Evolutionary conservation across 1,140 invertebrate genomes (phyloP), one percentile per base, ranked within the genome.

Genomic region (Drosophila arawakana): DNA sequence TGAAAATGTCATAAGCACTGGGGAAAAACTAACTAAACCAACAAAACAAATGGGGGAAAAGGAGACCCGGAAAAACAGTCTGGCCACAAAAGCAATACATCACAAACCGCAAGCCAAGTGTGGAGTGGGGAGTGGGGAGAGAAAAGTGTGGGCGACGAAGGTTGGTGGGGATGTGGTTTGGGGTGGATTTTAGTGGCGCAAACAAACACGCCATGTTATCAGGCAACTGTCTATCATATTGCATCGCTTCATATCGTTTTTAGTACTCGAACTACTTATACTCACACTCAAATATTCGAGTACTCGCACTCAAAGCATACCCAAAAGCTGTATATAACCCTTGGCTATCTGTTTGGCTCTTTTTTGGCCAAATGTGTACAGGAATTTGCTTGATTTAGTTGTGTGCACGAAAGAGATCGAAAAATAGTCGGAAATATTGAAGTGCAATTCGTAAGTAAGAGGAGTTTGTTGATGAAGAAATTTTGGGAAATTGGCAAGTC

Each of bases 371-470:
- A 35, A 37, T 67, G 41, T 50, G n/a, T 13, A 54, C 15, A 25
- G 9, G 50, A 49, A 39, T 13, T 25, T 50, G 58, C 18, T 34
- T 7, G 50, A 49, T 50, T 43, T 66, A 47, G 59, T 35, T 66
- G 34, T 8, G 43, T 6, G n/a, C 0, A 8, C 4, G 2, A 39
- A 35, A 18, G 37, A 34, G 21, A 44, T 62, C 49, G 15, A 4
- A 3, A 2, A 11, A 55, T 18, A 39, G 52, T 54, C 66, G 13
- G 70, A 78, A 78, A 75, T 21, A 78, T 71, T 78, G 58, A 73
- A 85, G 81, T 63, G 78, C 78, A 55, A 67, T 72, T 18, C 60
- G 34, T 39, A 15, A 67, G 59, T 76, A 67, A 75, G 62, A 15
- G 8, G 13, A 46, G 39, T 43, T 44, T 73, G 63, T 68, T 60